Evolutionary conservation across 2,113 vertebrate genomes (phyloP), one percentile per base, ranked within the genome.

Genomic region (Lontra canadensis): DNA sequence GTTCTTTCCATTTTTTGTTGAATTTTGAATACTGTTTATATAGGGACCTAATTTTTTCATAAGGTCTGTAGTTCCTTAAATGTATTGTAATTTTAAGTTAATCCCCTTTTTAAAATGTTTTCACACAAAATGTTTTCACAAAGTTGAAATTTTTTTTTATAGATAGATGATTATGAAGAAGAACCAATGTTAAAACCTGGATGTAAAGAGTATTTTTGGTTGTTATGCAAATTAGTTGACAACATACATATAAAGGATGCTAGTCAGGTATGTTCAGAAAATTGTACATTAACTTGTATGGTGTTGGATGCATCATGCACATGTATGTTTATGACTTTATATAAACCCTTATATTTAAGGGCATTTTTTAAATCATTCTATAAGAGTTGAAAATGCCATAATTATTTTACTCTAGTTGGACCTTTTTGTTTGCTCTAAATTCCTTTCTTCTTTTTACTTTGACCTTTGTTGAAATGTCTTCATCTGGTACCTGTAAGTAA

Each of bases 241-340:
- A 99, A 99, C 98, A 99, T 99, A 98, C 99, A 99, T 18, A 99
- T 99, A 78, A 99, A 99, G 98, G 99, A 99, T 92, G 99, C 99
- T 93, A 99, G 99, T 98, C 99, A 99, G 99, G 99, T 99, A 98
- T n/a, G 98, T 97, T 95, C 44, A 91, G 34, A 95, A 94, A 97
- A 81, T 65, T 96, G 71, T 85, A 55, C 6, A 31, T 92, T 97
- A 7, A 9, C 18, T 49, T 81, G 13, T 85, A 17, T 34, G 63
- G 17, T 67, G 31, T 17, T 67, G 3, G 4, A 2, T 26, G 2
- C 34, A 42, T 79, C 39, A 13, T 61, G 23, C 0, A 52, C 6
- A 5, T 82, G 13, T 71, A n/a, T 92, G 0, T 57, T 93, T 57
- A 61, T 97, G 61, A 26, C 15, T 79, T 63, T 63, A 86, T 90